Base-by-base conservation (phyloP, 2,797 vertebrate genomes). In the Chanos chanos region DNA sequence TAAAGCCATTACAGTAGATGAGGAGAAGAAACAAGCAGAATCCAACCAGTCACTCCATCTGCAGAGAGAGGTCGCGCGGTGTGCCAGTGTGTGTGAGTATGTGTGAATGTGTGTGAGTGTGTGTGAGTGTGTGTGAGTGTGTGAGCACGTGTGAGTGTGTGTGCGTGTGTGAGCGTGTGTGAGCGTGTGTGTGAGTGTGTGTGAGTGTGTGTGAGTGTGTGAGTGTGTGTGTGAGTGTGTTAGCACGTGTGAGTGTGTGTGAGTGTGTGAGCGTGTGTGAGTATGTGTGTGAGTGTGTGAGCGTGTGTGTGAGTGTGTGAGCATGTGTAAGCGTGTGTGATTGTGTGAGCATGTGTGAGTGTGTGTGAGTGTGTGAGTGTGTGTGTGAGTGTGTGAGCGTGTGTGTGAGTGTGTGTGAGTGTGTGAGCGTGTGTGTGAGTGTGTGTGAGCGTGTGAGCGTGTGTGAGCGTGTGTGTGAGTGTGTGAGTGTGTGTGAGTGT, bases 1-100 rank as follows among this genome's bases (percentile, higher is more conserved):
- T 66, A 61, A 79, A 69, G 52, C 66, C 73, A 73, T 78, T 77
- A 65, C 61, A 69, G 66, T 31, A 50, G 66, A 45, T 33, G 44
- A 67, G 67, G 76, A 9, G 16, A 68, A 76, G 62, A 50, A 73
- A 66, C n/a, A 27, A 66, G 16, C 71, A 73, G 56, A 61, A 72
- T 62, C 15, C 31, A 57, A 50, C 67, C 68, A 73, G 72, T 79
- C 65, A 74, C 50, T 73, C 49, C 16, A 41, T 54, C 28, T 66
- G 51, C 61, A 62, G 34, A 0, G 13, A 72, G 41, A n/a, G n/a
- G 69, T 56, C 25, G 12, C 30, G 5, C 30, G 5, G 30, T 2
- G 30, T n/a, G n/a, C n/a, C n/a, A n/a, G 48, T 54, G 34, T 41
- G 19, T 55, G 7, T 36, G 16, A 47, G n/a, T n/a, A n/a, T n/a